Conservation (phyloP, 2,888 invertebrate genomes). For the Leistus spinibarbis region DNA sequence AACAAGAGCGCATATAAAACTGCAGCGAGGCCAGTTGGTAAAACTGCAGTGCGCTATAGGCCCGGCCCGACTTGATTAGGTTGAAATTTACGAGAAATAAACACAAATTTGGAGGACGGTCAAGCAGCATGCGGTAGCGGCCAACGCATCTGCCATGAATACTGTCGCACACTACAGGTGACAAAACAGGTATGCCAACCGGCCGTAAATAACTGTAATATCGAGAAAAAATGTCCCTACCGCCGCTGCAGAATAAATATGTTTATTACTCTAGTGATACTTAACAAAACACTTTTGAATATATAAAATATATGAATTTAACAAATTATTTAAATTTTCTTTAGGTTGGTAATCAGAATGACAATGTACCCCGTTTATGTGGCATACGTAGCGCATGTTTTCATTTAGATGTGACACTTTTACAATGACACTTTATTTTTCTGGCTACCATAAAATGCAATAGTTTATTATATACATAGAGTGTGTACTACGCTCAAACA, state of each 20-base stretch:
- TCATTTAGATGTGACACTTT: neutral
- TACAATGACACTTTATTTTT: neutral
- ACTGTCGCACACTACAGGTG: conserved; percentile 31
- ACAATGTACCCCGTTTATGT: neutral
- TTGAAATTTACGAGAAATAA: conserved; percentile 29
- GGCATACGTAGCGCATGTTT: neutral
- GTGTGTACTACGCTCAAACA: neutral
- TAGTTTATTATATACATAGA: neutral
- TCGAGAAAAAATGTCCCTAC: conserved; percentile 21
- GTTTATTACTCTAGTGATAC: conserved; percentile 29
- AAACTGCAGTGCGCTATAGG: neutral
- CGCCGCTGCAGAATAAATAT: conserved; percentile 16
- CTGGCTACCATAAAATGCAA: neutral
- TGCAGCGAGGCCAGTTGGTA: neutral
- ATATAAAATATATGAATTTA: conserved; percentile 24
- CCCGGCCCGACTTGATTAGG: conserved; percentile 24
- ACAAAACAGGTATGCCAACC: conserved; percentile 36
- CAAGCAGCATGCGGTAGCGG: conserved; percentile 30
- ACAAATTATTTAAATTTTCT: conserved; percentile 36
- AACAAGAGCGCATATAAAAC: conserved; percentile 12
- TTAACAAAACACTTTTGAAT: conserved; percentile 20
- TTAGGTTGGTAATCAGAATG: neutral
- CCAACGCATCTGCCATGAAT: conserved; percentile 12
- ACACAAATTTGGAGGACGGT: conserved; percentile 28
- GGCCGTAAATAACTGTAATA: conserved; percentile 31